phyloP scores from a whole-genome alignment of 2,888 invertebrate species.

The Erynnis tages region DNA sequence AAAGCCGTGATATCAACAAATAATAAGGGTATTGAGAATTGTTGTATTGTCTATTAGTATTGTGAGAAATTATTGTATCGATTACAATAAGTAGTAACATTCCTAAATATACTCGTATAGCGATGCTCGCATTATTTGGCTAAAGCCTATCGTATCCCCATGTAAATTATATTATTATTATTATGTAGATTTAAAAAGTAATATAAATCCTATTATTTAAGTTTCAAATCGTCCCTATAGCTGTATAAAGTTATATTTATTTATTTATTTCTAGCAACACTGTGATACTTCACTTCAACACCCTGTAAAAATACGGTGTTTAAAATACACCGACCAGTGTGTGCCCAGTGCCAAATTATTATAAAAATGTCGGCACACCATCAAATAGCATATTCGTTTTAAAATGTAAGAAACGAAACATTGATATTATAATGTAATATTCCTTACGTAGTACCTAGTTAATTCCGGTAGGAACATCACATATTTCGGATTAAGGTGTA shows the following conservation, averaged over 20 bases:
- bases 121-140: neutral
- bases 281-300: conserved; percentile 54
- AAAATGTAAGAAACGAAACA: neutral
- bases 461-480: no score
- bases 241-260: conserved; percentile 68
- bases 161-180: conserved; percentile 25
- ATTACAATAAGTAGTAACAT: no score
- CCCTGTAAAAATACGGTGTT: neutral
- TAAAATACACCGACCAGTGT: neutral
- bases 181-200: conserved; percentile 30
- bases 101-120: no score
- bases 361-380: neutral
- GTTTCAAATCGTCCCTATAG: conserved; percentile 40
- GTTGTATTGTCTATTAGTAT: no score
- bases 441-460: no score
- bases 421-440: no score
- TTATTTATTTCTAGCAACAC: conserved; percentile 68
- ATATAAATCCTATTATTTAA: conserved; percentile 34
- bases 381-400: neutral
- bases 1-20: no score
- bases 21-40: no score
- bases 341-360: conserved; percentile 21
- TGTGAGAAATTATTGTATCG: no score
- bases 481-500: no score
- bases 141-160: neutral